Conservation (phyloP, 1,140 invertebrate genomes). For the Euborellia annulipes region DNA sequence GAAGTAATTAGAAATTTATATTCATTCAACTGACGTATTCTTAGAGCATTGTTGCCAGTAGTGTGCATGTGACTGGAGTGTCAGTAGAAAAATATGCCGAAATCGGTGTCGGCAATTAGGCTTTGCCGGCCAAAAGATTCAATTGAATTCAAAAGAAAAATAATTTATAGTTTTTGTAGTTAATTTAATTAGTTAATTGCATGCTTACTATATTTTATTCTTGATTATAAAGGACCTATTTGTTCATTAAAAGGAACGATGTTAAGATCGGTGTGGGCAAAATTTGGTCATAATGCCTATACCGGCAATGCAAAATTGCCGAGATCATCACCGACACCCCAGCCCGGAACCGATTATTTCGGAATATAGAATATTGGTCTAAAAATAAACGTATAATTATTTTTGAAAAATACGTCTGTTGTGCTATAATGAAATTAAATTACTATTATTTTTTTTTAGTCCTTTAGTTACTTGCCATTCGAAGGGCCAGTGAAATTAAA, state of each 20-base stretch:
- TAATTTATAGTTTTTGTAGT: background rate
- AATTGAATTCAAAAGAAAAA: too few species aligned
- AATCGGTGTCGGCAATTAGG: too few species aligned
- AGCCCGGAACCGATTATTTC: background rate
- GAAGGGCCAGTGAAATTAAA: conserved; percentile 66
- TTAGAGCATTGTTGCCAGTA: too few species aligned
- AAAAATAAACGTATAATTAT: background rate
- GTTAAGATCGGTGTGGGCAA: background rate
- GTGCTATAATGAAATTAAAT: background rate
- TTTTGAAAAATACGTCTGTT: background rate
- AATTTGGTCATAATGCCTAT: background rate
- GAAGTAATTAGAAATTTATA: conserved; percentile 42
- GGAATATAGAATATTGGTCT: background rate
- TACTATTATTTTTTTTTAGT: conserved; percentile 33
- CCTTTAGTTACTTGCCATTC: conserved; percentile 63
- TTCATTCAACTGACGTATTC: too few species aligned
- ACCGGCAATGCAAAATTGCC: background rate
- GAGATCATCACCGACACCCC: background rate
- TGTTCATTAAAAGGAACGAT: too few species aligned
- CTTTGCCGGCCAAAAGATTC: too few species aligned
- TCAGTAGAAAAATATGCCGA: too few species aligned
- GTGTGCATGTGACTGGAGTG: too few species aligned
- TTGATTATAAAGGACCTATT: too few species aligned
- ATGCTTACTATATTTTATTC: background rate
- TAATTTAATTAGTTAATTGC: background rate